Base-by-base conservation (phyloP, 1,140 invertebrate genomes). In the Drosophila dunni region DNA sequence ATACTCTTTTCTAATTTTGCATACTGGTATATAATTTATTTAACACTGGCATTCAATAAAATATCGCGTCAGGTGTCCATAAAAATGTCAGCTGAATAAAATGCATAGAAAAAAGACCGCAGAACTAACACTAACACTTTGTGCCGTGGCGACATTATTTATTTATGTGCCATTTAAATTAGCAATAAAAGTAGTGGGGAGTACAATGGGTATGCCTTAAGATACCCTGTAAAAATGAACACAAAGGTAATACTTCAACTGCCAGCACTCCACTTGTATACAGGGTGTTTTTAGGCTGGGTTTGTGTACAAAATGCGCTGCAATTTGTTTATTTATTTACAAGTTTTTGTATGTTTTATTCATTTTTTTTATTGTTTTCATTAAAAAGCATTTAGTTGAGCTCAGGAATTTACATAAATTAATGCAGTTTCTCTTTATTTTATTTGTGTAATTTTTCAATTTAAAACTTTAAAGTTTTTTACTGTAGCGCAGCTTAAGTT, bases 391-490 rank as follows among this genome's bases (percentile, higher is more conserved):
- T 72, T 72, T 72, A 67, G 54, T 20, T 13, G 13, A 51, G 45
- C 51, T 53, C 46, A 15, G 58, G 50, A 13, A 74, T 74, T 74
- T 74, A 44, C 71, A 74, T 74, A 74, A 69, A 69, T 69, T 74
- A 69, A 62, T 69, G 42, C 58, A 68, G 58, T 42, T 51, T 65
- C 17, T 50, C 51, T 53, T 67, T 66, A 53, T 60, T 67, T 66
- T 42, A 10, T 44, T 51, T 57, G 4, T 60, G 20, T 54, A 11
- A 46, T 45, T 44, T 53, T 13, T 40, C 53, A 15, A 38, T 29
- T 44, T 7, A 29, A 29, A 29, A 29, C 24, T 40, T 44, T 44
- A 13, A 42, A 42, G 40, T 51, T 67, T 51, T 58, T 72, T 67
- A n/a, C n/a, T 72, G 66, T 65, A 36, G 53, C 7, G 10, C 53